Conservation (phyloP, 2,888 invertebrate genomes). For the Pollenia amentaria region DNA sequence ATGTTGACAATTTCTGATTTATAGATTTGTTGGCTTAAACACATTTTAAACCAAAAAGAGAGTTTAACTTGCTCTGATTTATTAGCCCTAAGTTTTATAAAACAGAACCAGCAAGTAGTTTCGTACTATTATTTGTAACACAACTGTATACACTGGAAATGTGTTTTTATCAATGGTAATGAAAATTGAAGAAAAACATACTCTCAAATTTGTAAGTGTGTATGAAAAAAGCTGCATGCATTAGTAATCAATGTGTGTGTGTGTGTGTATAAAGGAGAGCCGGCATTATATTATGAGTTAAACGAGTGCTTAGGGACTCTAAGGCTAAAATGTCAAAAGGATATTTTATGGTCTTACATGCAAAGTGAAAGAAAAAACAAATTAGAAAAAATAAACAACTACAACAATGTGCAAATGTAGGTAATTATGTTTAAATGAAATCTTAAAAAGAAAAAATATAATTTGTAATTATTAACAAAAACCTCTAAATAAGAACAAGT, state of each 20-base stretch:
- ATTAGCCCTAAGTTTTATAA: too few relatives aligned
- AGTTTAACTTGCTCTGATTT: too few relatives aligned
- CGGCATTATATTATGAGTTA: conserved; percentile 1
- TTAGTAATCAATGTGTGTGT: neutral
- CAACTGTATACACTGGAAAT: neutral
- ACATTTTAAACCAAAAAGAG: too few relatives aligned
- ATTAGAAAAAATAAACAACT: conserved; percentile 4
- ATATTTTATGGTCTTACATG: conserved; percentile 51
- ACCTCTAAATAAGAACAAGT: neutral
- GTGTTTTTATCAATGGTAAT: conserved; percentile 12
- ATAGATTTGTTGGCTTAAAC: too few relatives aligned
- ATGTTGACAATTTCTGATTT: too few relatives aligned
- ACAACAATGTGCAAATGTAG: conserved; percentile 49
- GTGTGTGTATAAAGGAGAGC: neutral
- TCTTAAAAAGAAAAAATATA: conserved; percentile 25
- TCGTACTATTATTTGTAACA: neutral
- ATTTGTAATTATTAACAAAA: conserved; percentile 18
- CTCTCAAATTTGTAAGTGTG: neutral
- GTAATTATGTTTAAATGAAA: conserved; percentile 59
- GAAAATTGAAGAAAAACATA: conserved; percentile 14
- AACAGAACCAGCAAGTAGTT: too few relatives aligned
- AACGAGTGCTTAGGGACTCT: conserved; percentile 51
- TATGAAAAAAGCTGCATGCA: conserved; percentile 1
- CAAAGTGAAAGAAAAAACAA: conserved; percentile 20
- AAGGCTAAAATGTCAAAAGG: conserved; percentile 47